Percentiles rank a stretch among this genome's conserved stretches.
These are phyloP conservation scores for Shargacucullia verbasci DNA, from an alignment of 2,888 invertebrate genomes.

Conservation along the genomic window DNA sequence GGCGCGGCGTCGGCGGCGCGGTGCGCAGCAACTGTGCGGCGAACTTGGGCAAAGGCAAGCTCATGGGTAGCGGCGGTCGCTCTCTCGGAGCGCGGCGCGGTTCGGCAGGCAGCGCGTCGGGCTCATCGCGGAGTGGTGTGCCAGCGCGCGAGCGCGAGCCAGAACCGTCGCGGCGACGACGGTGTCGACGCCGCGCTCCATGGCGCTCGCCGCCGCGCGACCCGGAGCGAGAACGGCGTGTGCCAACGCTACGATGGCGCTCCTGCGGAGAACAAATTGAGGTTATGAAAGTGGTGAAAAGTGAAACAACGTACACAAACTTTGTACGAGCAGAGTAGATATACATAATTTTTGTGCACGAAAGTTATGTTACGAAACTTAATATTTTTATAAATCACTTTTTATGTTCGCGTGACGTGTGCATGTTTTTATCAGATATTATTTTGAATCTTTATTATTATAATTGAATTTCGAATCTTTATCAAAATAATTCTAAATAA, in stretches of 20 bases:
- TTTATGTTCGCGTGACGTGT: too few species aligned
- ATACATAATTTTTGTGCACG: too few species aligned
- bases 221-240: constrained; percentile 74
- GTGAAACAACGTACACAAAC: too few species aligned
- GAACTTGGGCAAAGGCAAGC: constrained; percentile 96
- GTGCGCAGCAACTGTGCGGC: constrained; percentile 91
- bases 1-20: constrained; percentile 84
- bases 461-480: too few species aligned
- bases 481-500: too few species aligned
- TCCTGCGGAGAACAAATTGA: constrained; percentile 63
- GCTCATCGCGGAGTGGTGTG: constrained; percentile 89
- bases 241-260: constrained; percentile 73
- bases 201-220: constrained; percentile 74
- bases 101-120: constrained; percentile 94
- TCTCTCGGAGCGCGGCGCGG: constrained; percentile 92
- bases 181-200: constrained; percentile 83
- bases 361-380: too few species aligned
- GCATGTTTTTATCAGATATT: too few species aligned
- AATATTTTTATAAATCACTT: too few species aligned
- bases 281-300: not conserved
- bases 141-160: constrained; percentile 85
- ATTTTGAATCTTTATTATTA: too few species aligned
- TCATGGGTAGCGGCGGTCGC: constrained; percentile 92
- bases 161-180: constrained; percentile 84
- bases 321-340: too few species aligned